These are phyloP conservation scores for Ormyrus thymus DNA, from an alignment of 2,888 invertebrate species.

Conservation along the genomic window DNA sequence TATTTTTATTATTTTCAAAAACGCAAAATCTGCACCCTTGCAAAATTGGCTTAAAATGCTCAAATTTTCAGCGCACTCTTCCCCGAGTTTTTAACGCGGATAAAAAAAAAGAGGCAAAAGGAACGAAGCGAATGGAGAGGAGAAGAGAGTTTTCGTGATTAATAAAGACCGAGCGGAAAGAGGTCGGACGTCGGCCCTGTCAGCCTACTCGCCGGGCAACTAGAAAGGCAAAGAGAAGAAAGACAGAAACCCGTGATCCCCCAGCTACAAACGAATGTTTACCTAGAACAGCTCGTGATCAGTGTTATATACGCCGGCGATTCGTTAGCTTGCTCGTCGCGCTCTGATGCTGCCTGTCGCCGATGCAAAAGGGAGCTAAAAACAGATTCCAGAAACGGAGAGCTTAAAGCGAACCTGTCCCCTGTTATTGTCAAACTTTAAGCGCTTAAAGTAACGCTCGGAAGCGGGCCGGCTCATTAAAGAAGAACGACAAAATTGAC, in stretches of 20 bases:
- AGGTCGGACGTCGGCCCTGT: neutral
- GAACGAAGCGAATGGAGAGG: neutral
- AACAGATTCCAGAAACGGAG: neutral
- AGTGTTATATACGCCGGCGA: constrained; percentile 46
- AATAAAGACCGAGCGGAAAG: constrained; percentile 17
- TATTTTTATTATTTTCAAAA: neutral
- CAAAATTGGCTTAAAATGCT: too few relatives aligned
- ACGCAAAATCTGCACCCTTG: too few relatives aligned
- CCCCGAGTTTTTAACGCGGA: too few relatives aligned
- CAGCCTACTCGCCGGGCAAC: neutral
- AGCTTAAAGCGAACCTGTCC: neutral
- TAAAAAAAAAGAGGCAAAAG: too few relatives aligned
- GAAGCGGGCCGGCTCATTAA: too few relatives aligned
- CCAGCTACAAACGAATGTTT: constrained; percentile 58
- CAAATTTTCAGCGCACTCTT: neutral
- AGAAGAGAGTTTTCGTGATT: neutral
- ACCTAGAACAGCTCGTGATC: constrained; percentile 54
- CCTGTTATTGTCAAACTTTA: neutral
- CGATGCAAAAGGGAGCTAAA: neutral
- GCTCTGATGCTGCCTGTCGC: neutral
- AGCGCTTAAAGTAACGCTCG: too few relatives aligned
- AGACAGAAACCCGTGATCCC: constrained; percentile 11
- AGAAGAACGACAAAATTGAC: neutral
- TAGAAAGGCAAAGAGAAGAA: constrained; percentile 8
- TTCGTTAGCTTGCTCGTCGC: constrained; percentile 54